These are phyloP conservation scores for Ichneumoninae sp. DNA, from an alignment of 2,888 invertebrate species.

Conservation along the genomic window DNA sequence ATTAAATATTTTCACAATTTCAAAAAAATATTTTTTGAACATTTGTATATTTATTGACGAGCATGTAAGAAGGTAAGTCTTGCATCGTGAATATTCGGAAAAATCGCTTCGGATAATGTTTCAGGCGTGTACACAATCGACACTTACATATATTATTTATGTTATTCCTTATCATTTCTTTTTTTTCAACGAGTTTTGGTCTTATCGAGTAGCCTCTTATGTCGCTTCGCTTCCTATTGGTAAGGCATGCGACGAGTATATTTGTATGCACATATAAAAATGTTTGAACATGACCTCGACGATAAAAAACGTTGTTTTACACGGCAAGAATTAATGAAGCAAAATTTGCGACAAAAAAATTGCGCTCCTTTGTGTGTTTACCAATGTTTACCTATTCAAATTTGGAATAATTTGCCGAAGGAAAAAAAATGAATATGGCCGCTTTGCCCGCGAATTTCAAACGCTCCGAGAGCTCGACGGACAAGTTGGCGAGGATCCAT, in stretches of 20 bases:
- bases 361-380: no score
- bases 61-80: no score
- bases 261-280: background rate
- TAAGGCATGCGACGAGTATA: background rate
- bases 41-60: no score
- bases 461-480: background rate
- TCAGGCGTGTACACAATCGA: no score
- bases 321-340: background rate
- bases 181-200: no score
- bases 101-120: no score
- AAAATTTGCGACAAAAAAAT: background rate
- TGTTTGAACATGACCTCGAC: background rate
- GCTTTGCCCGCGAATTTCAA: background rate
- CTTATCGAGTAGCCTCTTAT: background rate
- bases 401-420: background rate
- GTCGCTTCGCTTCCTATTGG: background rate
- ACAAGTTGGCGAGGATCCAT: background rate
- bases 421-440: background rate
- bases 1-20: no score
- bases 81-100: no score
- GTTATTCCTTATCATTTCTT: no score
- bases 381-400: background rate
- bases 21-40: background rate
- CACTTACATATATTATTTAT: no score
- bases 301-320: background rate